Percentiles rank a stretch among this genome's conserved stretches.
Evolutionary conservation across 2,888 invertebrate genomes (phyloP).

Genomic region (Pammene aurita): DNA sequence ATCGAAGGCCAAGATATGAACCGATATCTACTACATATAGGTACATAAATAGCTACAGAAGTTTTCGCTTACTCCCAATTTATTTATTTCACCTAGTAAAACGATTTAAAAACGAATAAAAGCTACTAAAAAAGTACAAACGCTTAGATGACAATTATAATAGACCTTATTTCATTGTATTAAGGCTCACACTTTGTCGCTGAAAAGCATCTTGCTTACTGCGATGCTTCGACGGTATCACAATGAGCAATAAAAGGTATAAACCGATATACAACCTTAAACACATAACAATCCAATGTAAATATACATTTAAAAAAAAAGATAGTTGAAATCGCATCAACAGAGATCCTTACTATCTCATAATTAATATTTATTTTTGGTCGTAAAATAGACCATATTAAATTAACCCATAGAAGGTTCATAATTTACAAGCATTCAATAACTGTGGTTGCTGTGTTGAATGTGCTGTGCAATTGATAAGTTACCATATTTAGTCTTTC

Average conservation of each 20-base stretch:
- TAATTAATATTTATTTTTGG: constrained; percentile 18
- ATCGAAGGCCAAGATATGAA: constrained; percentile 9
- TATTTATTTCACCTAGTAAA: background rate
- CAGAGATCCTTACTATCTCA: constrained; percentile 37
- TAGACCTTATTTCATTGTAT: background rate
- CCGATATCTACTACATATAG: background rate
- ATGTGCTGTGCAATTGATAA: background rate
- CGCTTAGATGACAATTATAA: background rate
- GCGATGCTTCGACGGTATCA: background rate
- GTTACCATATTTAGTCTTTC: no score
- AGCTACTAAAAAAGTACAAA: background rate
- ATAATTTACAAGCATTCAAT: constrained; percentile 16
- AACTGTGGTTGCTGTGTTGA: background rate
- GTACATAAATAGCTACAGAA: background rate
- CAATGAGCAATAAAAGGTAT: constrained; percentile 1
- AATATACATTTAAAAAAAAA: constrained; percentile 20
- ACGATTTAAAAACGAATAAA: background rate
- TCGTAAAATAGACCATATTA: constrained; percentile 25
- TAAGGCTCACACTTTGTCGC: background rate
- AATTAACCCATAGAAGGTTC: constrained; percentile 12
- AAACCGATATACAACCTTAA: constrained; percentile 7
- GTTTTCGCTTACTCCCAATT: constrained; percentile 7
- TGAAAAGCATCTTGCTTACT: background rate
- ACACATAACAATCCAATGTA: constrained; percentile 10
- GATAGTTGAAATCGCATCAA: constrained; percentile 33